Conservation (phyloP, 2,888 invertebrate species). For the Hedya salicella region DNA sequence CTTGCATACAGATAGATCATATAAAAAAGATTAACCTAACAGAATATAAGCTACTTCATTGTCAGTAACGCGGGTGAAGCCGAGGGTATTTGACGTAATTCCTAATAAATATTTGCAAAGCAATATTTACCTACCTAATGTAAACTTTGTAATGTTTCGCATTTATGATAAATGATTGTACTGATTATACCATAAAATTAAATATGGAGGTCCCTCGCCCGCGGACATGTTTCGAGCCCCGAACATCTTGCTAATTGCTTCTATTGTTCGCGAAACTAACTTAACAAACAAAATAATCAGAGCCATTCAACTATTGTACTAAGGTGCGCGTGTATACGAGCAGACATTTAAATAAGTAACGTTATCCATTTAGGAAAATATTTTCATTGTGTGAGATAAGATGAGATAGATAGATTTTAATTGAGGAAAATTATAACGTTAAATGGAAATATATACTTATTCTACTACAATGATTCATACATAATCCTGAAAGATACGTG, state of each 20-base stretch:
- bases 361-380: constrained; percentile 31
- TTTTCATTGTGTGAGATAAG: constrained; percentile 12
- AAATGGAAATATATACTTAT: too few species aligned
- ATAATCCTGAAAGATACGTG: too few species aligned
- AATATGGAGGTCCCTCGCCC: constrained; percentile 29
- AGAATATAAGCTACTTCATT: too few species aligned
- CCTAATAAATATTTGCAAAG: too few species aligned
- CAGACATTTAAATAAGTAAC: constrained; percentile 37
- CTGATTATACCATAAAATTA: constrained; percentile 27
- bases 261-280: constrained; percentile 42
- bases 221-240: constrained; percentile 33
- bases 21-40: too few species aligned
- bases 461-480: too few species aligned
- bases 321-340: constrained; percentile 17
- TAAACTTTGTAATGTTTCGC: background rate
- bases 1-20: too few species aligned
- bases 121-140: too few species aligned
- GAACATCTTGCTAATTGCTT: constrained; percentile 43
- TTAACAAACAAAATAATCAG: constrained; percentile 46
- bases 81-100: too few species aligned
- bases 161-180: constrained; percentile 9
- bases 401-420: too few species aligned
- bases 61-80: too few species aligned
- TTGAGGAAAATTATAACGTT: too few species aligned
- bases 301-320: constrained; percentile 41